phyloP scores from a whole-genome alignment of 2,113 vertebrate genomes.

The Cinclus mexicanus region DNA sequence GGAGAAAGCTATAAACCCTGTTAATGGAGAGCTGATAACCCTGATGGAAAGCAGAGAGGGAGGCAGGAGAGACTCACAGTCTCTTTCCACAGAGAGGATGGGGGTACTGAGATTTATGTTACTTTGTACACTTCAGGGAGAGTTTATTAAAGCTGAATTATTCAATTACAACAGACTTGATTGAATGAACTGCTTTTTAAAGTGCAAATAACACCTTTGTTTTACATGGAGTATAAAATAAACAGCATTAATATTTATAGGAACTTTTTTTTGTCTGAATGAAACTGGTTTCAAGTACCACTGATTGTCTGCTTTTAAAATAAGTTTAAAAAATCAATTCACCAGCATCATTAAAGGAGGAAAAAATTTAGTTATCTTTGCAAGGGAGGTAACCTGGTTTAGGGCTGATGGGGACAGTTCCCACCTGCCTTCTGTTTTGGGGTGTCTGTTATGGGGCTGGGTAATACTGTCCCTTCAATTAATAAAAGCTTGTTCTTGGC shows the following conservation, averaged over 20 bases:
- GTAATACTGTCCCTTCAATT: background rate
- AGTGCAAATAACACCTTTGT: background rate
- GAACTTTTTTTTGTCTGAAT: background rate
- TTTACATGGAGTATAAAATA: background rate
- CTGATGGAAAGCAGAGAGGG: background rate
- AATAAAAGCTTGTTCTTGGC: background rate
- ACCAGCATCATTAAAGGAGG: background rate
- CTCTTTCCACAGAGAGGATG: background rate
- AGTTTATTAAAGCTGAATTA: slow-evolving; percentile 1
- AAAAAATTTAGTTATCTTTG: background rate
- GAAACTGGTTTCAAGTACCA: background rate
- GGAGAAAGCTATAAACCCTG: slow-evolving; percentile 22
- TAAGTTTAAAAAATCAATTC: background rate
- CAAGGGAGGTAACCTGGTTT: background rate
- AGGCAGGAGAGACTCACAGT: background rate
- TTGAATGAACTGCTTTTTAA: background rate
- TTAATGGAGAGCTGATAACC: slow-evolving; percentile 12
- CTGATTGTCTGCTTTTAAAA: background rate
- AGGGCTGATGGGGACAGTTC: background rate
- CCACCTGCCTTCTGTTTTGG: background rate
- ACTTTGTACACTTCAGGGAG: background rate
- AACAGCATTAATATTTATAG: background rate
- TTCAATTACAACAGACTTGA: background rate
- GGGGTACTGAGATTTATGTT: background rate
- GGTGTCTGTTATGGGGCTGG: background rate